Percentiles rank a stretch among this genome's conserved stretches.
Conservation (phyloP, 2,888 invertebrate species). For the Drosophila falleni region DNA sequence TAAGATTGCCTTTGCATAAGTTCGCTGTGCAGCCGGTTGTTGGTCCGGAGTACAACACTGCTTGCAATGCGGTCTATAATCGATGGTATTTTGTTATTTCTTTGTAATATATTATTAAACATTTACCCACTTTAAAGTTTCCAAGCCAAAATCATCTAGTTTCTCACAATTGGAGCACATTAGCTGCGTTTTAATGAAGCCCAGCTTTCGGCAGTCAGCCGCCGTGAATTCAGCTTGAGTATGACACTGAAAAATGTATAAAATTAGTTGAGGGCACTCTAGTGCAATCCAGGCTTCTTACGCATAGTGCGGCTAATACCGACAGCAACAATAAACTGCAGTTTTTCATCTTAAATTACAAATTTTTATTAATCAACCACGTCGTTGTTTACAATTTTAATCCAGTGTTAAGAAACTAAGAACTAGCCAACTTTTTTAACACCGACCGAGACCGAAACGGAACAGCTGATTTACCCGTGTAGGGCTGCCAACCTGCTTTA, state of each 20-base stretch:
- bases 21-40: slow-evolving; percentile 88
- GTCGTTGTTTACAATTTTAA: slow-evolving; percentile 69
- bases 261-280: background rate
- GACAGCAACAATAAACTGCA: slow-evolving; percentile 28
- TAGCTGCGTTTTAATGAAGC: slow-evolving; percentile 94
- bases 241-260: slow-evolving; percentile 35
- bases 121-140: slow-evolving; percentile 75
- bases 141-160: slow-evolving; percentile 88
- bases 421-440: no score
- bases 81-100: background rate
- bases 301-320: slow-evolving; percentile 43
- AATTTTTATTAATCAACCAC: slow-evolving; percentile 58
- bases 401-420: background rate
- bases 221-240: slow-evolving; percentile 88
- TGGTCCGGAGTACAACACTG: slow-evolving; percentile 93
- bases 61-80: slow-evolving; percentile 87
- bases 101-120: background rate
- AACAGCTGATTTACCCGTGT: no score
- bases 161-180: slow-evolving; percentile 96
- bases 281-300: slow-evolving; percentile 24
- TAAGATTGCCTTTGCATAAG: slow-evolving; percentile 95
- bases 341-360: slow-evolving; percentile 49
- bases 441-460: no score
- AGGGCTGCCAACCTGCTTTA: no score
- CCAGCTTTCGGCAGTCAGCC: slow-evolving; percentile 93